These are phyloP conservation scores for Ammospiza maritima DNA, from an alignment of 2,797 vertebrate genomes.

Conservation along the genomic window DNA sequence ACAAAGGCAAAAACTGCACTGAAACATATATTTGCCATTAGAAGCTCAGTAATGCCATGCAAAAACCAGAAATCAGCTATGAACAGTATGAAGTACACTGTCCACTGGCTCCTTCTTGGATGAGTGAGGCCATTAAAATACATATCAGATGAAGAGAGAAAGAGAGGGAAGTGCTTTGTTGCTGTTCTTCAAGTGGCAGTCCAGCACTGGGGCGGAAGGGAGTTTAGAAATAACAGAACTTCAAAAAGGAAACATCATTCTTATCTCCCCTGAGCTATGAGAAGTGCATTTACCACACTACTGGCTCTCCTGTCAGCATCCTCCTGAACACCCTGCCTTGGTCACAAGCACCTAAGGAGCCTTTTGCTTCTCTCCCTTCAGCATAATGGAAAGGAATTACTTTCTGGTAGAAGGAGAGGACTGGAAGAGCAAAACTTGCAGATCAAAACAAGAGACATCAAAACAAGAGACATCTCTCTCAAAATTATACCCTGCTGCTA, in stretches of 20 bases:
- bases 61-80: background rate
- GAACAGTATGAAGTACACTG: background rate
- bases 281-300: background rate
- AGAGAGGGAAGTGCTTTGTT: background rate
- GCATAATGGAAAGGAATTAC: background rate
- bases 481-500: background rate
- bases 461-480: background rate
- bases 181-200: background rate
- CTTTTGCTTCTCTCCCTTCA: background rate
- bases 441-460: background rate
- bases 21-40: background rate
- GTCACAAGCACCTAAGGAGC: background rate
- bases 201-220: background rate
- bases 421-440: background rate
- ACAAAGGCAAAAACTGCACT: background rate
- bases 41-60: background rate
- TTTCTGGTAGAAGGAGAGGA: background rate
- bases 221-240: background rate
- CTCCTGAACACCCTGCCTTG: background rate
- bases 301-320: background rate
- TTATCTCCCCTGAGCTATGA: rapidly evolving
- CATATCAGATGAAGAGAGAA: background rate
- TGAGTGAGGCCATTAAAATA: background rate
- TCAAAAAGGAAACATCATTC: background rate
- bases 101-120: background rate